Evolutionary conservation across 2,113 vertebrate genomes (phyloP), one percentile per base, ranked within the genome.

Genomic region (Tamias sibiricus): DNA sequence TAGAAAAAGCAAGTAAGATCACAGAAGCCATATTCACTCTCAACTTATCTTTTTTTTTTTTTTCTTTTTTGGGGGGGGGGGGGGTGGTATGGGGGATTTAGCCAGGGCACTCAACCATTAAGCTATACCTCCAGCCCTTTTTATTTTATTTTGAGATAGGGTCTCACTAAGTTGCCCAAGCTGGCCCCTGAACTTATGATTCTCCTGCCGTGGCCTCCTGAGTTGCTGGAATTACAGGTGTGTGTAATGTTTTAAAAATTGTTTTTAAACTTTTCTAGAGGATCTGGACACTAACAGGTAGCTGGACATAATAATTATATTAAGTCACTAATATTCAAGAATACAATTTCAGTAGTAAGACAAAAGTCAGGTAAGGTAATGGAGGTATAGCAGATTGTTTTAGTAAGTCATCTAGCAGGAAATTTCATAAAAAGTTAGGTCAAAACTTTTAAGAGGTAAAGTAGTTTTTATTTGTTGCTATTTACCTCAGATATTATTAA

Each of bases 321-420:
- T 47, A 87, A 95, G 82, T 71, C 44, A 90, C 59, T 22, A 82
- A 54, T 92, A 87, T 62, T 91, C 66, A 95, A 93, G 19, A 84
- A 84, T 35, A 66, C 11, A 69, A 90, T 91, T 77, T 96, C 44
- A 87, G 76, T 42, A 95, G n/a, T 16, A 94, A 95, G 72, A 88
- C 22, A 17, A 94, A 83, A 92, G 57, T 40, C 44, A 93, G 2
- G 5, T 84, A 93, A 66, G 40, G 47, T 96, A 96, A 90, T 57
- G n/a, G 26, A 95, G 42, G 52, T 66, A 62, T 62, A 80, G 17
- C 35, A 89, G 32, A 71, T 62, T 44, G 9, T 68, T 89, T 86
- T n/a, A 86, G 57, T 37, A 87, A 91, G 40, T 91, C 30, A 94
- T 37, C n/a, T 77, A 49, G 32, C n/a, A 92, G n/a, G 47, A 79